A percentile compares a stretch with the other conserved stretches of the same genome.
Conservation (phyloP, 2,888 invertebrate genomes). For the Apomyelois bistriatella region DNA sequence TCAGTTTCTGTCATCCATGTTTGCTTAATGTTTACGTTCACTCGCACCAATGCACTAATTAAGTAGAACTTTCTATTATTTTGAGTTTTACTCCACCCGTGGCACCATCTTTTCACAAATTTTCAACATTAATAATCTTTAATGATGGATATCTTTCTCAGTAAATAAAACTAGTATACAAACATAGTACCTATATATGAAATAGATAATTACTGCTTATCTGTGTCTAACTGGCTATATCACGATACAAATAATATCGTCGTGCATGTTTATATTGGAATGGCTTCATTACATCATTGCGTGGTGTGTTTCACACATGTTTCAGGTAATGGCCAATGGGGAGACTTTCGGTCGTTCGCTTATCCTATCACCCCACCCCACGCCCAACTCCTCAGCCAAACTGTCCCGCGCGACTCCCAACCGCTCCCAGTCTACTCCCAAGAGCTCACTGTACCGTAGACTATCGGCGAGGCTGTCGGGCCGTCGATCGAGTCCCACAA, state of each 20-base stretch:
- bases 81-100: not conserved
- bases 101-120: not conserved
- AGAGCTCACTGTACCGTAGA: conserved; percentile 70
- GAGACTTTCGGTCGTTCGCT: conserved; percentile 83
- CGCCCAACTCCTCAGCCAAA: conserved; percentile 53
- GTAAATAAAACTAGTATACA: not conserved
- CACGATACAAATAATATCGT: conserved; percentile 55
- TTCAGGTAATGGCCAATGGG: conserved; percentile 85
- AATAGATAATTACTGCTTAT: conserved; percentile 22
- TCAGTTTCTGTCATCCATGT: conserved; percentile 14
- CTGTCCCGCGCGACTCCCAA: conserved; percentile 59
- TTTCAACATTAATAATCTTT: not conserved
- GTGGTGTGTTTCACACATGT: conserved; percentile 82
- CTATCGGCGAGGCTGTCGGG: conserved; percentile 71
- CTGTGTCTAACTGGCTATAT: conserved; percentile 60
- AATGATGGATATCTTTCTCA: not conserved
- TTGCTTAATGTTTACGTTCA: conserved; percentile 7
- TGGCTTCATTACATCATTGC: conserved; percentile 80
- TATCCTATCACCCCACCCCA: conserved; percentile 76
- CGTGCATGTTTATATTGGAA: conserved; percentile 77
- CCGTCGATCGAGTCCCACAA: conserved; percentile 49
- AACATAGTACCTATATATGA: not conserved
- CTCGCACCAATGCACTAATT: conserved; percentile 15
- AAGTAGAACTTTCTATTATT: not conserved
- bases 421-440: conserved; percentile 68